Base-by-base conservation (phyloP, 2,113 vertebrate species). In the Herpetotheres cachinnans region DNA sequence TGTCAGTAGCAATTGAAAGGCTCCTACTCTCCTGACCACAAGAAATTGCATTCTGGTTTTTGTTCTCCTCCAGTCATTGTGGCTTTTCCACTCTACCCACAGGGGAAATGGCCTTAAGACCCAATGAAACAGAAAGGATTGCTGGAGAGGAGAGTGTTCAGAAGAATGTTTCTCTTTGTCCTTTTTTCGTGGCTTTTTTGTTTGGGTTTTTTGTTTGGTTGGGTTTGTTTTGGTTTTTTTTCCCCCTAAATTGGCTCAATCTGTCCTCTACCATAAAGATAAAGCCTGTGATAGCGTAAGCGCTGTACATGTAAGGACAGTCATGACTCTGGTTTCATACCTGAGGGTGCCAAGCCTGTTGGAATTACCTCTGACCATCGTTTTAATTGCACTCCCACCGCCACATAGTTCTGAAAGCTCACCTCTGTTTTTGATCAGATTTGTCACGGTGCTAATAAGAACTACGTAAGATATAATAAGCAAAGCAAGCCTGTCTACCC, bases 1-100 rank as follows among this genome's bases (percentile, higher is more conserved):
- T 93, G 81, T 95, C 77, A 82, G 89, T 19, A 94, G 27, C 58
- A 79, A 87, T 69, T 95, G 81, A 95, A 97, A 92, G 62, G 52
- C 56, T 91, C 36, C 58, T 73, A 56, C 77, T 92, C 59, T 79
- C 47, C 44, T 95, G 83, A 85, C 86, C 89, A 85, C 89, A 84
- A 86, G 40, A 86, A 92, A 94, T 36, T 76, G 20, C 34, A 26
- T 82, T 89, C 61, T 92, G 67, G 10, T 30, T 95, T 94, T 96
- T 95, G 69, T 96, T 96, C 72, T 83, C 27, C 63, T 81, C 47
- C 40, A 67, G 55, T 86, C 30, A 30, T 16, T 76, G 40, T 67
- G 58, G 62, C 19, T 94, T 84, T 95, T 95, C 70, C 46, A 38
- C 27, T 79, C 11, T 83, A 47, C 56, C 65, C 76, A 29, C 12